A percentile compares a stretch with the other conserved stretches of the same genome.
phyloP scores from a whole-genome alignment of 2,113 vertebrate species.

The Hepsetus odoe region DNA sequence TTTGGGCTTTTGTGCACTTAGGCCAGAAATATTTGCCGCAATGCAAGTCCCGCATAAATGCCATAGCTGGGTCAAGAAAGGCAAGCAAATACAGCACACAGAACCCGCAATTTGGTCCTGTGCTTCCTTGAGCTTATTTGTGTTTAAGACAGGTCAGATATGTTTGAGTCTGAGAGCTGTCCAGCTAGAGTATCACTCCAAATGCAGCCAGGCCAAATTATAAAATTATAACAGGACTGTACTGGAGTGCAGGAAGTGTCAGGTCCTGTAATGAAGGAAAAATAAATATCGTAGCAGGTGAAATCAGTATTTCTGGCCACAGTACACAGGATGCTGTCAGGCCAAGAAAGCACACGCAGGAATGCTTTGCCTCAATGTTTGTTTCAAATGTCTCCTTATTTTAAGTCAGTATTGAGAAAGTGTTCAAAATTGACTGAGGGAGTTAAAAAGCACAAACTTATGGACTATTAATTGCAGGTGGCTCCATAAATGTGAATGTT shows the following conservation, averaged over 20 bases:
- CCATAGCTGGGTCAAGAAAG: constrained; percentile 49
- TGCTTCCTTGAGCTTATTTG: constrained; percentile 41
- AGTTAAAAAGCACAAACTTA: not conserved
- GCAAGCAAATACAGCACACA: constrained; percentile 54
- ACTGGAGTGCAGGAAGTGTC: constrained; percentile 62
- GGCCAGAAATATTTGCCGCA: constrained; percentile 32
- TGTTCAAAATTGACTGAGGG: not conserved
- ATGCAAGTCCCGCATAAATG: constrained; percentile 28
- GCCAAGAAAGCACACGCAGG: constrained; percentile 20
- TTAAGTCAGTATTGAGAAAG: not conserved
- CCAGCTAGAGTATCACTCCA: not conserved
- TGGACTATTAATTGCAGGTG: constrained; percentile 5
- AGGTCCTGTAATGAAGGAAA: constrained; percentile 66
- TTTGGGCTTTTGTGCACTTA: constrained; percentile 54
- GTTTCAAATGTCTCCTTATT: not conserved
- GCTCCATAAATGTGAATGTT: not conserved
- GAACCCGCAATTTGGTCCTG: constrained; percentile 47
- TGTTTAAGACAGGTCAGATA: constrained; percentile 38
- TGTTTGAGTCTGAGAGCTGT: constrained; percentile 8
- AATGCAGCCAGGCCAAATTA: constrained; percentile 18
- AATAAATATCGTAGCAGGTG: constrained; percentile 67
- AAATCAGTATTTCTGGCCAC: constrained; percentile 56
- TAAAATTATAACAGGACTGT: constrained; percentile 49
- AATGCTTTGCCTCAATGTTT: not conserved
- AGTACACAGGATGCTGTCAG: constrained; percentile 45